Percentiles rank a stretch among this genome's conserved stretches.
phyloP scores from a whole-genome alignment of 2,888 invertebrate species.

The Diarsia brunnea region DNA sequence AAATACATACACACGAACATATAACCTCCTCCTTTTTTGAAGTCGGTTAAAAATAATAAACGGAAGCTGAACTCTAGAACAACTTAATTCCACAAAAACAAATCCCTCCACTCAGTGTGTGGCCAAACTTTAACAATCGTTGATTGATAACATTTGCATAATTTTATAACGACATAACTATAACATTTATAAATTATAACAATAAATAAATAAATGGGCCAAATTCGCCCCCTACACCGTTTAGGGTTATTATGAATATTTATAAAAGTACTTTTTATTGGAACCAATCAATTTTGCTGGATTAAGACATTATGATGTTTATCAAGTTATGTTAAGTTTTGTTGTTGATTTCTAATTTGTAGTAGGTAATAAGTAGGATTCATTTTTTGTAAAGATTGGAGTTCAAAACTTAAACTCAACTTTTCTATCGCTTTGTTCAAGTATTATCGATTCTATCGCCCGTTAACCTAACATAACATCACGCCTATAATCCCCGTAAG shows the following conservation, averaged over 20 bases:
- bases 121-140: constrained; percentile 67
- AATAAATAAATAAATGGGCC: constrained; percentile 62
- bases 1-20: too few species aligned
- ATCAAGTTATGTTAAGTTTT: constrained; percentile 25
- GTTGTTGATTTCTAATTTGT: background rate
- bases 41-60: constrained; percentile 19
- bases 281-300: constrained; percentile 43
- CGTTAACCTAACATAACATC: too few species aligned
- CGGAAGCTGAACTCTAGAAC: constrained; percentile 28
- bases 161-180: constrained; percentile 67
- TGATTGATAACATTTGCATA: constrained; percentile 71
- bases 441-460: background rate
- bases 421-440: background rate
- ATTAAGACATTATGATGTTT: constrained; percentile 53
- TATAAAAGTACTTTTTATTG: constrained; percentile 62
- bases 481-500: too few species aligned
- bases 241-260: constrained; percentile 69
- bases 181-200: constrained; percentile 54
- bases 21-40: too few species aligned
- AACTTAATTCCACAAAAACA: constrained; percentile 46
- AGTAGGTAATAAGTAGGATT: background rate
- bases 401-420: background rate
- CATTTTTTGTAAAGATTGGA: background rate
- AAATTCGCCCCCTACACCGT: constrained; percentile 60
- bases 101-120: constrained; percentile 68